phyloP scores from a whole-genome alignment of 2,797 vertebrate species.

The Onychomys arenicola region DNA sequence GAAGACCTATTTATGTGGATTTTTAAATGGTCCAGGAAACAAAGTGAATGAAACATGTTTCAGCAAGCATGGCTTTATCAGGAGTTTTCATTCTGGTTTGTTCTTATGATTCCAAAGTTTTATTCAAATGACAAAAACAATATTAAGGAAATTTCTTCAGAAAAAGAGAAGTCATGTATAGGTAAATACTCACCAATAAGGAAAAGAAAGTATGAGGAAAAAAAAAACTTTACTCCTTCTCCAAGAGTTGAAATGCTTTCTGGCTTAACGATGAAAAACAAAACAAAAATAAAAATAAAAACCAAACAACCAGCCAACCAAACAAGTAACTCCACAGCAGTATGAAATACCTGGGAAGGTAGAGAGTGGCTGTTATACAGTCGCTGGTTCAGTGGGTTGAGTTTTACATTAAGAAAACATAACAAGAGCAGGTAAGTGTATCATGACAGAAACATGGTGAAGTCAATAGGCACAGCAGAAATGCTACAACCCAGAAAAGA shows the following conservation, averaged over 20 bases:
- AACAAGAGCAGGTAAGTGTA: constrained; percentile 28
- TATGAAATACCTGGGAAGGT: background rate
- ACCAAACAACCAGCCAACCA: background rate
- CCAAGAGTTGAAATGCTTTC: constrained; percentile 28
- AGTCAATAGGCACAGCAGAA: background rate
- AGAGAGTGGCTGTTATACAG: background rate
- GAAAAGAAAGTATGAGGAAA: background rate
- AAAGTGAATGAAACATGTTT: background rate
- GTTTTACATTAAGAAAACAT: constrained; percentile 46
- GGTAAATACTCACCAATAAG: constrained; percentile 1
- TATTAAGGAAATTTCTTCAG: background rate
- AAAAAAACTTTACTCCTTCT: background rate
- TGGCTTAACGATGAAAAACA: constrained; percentile 38
- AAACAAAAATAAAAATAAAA: background rate
- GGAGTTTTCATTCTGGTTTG: constrained; percentile 3
- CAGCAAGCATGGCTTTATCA: constrained; percentile 6
- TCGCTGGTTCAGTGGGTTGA: constrained; percentile 27
- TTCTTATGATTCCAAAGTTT: background rate
- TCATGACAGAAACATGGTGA: background rate
- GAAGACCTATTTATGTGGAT: background rate
- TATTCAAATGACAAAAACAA: background rate
- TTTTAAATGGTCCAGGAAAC: constrained; percentile 23
- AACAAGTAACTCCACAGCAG: background rate
- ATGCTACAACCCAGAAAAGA: background rate
- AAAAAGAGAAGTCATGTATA: constrained; percentile 3